phyloP scores from a whole-genome alignment of 2,888 invertebrate species.

The Cristatella mucedo region DNA sequence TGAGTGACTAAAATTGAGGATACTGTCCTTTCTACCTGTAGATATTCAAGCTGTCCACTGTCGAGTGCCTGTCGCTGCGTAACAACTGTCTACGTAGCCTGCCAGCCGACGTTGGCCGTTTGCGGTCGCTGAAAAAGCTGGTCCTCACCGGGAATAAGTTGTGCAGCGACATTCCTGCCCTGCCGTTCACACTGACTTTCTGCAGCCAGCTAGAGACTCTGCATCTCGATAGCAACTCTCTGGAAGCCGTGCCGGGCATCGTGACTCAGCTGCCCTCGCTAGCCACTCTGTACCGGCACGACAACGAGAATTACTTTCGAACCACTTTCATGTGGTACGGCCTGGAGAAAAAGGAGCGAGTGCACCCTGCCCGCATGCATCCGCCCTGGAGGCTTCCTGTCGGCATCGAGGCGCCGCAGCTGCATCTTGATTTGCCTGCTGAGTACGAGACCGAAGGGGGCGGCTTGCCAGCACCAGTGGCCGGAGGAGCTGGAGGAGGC shows the following conservation, averaged over 20 bases:
- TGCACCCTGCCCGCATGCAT: conserved; percentile 11
- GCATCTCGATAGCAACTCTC: conserved; percentile 39
- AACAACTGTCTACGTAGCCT: conserved; percentile 38
- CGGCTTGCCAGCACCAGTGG: no score
- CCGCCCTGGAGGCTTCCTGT: no score
- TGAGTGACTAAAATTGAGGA: no score
- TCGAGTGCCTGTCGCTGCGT: conserved; percentile 38
- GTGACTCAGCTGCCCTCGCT: conserved; percentile 37
- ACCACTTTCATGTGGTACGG: conserved; percentile 42
- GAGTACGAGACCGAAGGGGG: no score
- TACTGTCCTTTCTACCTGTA: conserved; percentile 21
- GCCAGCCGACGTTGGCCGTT: conserved; percentile 39
- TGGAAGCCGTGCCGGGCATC: conserved; percentile 41
- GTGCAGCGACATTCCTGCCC: conserved; percentile 38
- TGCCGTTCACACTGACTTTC: conserved; percentile 40
- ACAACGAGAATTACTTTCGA: conserved; percentile 42
- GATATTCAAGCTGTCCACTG: conserved; percentile 39
- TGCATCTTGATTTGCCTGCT: no score
- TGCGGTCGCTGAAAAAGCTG: conserved; percentile 36
- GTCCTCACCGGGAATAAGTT: conserved; percentile 40
- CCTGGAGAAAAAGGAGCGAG: conserved; percentile 1
- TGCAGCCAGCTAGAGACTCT: conserved; percentile 34
- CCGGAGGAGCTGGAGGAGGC: no score
- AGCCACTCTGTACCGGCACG: conserved; percentile 41
- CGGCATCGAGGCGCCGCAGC: no score